Percentiles rank a stretch among this genome's conserved stretches.
Evolutionary conservation across 2,888 invertebrate genomes (phyloP).

Genomic region (Euzophera pinguis): DNA sequence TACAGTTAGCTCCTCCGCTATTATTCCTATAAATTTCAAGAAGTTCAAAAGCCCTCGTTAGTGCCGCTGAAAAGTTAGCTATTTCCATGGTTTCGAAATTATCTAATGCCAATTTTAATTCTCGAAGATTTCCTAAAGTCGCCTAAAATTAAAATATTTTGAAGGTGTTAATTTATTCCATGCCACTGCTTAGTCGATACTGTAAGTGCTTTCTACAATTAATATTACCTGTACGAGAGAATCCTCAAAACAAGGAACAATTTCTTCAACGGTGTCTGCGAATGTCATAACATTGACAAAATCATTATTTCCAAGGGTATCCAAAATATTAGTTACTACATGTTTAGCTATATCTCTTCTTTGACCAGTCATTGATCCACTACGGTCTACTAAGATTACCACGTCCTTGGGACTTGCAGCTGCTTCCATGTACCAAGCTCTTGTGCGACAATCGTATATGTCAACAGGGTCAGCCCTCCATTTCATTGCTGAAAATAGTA

Average conservation of each 20-base stretch:
- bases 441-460: conserved; percentile 95
- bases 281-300: conserved; percentile 98
- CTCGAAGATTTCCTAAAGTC: conserved; percentile 90
- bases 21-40: conserved; percentile 83
- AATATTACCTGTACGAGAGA: conserved; percentile 94
- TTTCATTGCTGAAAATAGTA: conserved; percentile 80
- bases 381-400: conserved; percentile 90
- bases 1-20: conserved; percentile 83
- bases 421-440: conserved; percentile 98
- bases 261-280: conserved; percentile 87
- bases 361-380: conserved; percentile 95
- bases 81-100: conserved; percentile 90
- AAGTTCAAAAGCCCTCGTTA: conserved; percentile 93
- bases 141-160: conserved; percentile 78
- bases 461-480: conserved; percentile 92
- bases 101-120: conserved; percentile 89
- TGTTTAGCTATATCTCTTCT: conserved; percentile 94
- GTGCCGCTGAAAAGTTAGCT: conserved; percentile 95
- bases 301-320: conserved; percentile 98
- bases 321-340: conserved; percentile 92
- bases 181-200: no score
- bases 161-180: background rate
- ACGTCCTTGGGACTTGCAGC: conserved; percentile 98
- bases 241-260: conserved; percentile 94
- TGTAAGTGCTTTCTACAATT: no score